Evolutionary conservation across 2,113 vertebrate genomes (phyloP).

Genomic region (Ameiurus melas): DNA sequence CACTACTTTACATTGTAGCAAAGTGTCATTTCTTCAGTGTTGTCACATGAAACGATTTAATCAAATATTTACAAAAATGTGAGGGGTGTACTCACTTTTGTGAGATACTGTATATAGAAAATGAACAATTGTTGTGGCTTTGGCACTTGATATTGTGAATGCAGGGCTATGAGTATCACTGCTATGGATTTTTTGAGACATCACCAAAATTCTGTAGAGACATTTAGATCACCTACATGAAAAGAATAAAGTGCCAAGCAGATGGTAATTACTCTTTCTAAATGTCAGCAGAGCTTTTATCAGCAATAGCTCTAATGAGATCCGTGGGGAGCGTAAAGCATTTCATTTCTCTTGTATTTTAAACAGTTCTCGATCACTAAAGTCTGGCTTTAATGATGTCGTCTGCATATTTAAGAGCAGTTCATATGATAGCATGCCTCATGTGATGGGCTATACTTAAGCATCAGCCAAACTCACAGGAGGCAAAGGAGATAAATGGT

Average conservation of each 20-base stretch:
- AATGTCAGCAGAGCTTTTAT: conserved; percentile 19
- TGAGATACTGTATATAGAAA: background rate
- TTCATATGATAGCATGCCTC: background rate
- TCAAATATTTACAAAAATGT: too few relatives aligned
- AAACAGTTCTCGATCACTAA: background rate
- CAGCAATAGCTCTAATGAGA: conserved; percentile 16
- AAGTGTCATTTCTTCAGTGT: too few relatives aligned
- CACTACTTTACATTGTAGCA: too few relatives aligned
- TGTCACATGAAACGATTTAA: too few relatives aligned
- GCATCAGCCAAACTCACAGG: conserved; percentile 31
- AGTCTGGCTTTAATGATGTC: conserved; percentile 6
- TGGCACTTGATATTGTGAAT: background rate
- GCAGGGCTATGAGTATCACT: too few relatives aligned
- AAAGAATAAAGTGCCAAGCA: conserved; percentile 2
- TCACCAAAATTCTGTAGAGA: background rate
- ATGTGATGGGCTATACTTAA: conserved; percentile 30
- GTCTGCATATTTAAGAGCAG: background rate
- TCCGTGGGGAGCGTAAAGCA: background rate
- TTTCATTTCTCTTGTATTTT: background rate
- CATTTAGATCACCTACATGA: background rate
- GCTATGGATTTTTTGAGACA: background rate
- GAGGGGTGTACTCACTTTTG: too few relatives aligned
- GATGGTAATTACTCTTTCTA: conserved; percentile 21
- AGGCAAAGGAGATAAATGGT: conserved; percentile 57
- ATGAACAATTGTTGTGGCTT: background rate